Evolutionary conservation across 2,113 vertebrate species (phyloP).

Genomic region (Sciurus niger): DNA sequence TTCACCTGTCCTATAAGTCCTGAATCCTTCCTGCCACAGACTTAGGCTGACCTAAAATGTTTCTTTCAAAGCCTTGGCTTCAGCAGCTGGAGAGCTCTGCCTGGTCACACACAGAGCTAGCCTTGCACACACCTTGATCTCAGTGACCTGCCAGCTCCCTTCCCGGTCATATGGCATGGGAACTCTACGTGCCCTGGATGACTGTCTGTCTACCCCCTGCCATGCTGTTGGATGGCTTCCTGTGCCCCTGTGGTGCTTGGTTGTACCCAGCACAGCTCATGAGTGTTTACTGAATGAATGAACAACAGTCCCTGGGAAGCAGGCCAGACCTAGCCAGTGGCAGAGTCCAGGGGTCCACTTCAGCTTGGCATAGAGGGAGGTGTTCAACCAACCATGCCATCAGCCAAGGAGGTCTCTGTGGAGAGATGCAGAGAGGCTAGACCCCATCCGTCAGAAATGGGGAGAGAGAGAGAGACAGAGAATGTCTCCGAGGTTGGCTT

Average conservation of each 20-base stretch:
- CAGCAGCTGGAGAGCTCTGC: background rate
- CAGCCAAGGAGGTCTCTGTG: background rate
- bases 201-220: background rate
- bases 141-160: rapidly evolving
- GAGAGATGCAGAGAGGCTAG: background rate
- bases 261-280: background rate
- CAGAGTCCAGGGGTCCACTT: too few relatives aligned
- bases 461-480: too few relatives aligned
- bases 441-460: rapidly evolving
- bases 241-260: background rate
- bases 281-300: background rate
- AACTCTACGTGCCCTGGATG: background rate
- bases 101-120: background rate
- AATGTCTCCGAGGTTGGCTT: background rate
- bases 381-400: rapidly evolving
- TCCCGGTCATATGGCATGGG: background rate
- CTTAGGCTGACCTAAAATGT: background rate
- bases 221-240: rapidly evolving
- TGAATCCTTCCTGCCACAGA: background rate
- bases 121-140: too few relatives aligned
- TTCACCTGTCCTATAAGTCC: background rate
- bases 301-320: background rate
- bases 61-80: background rate
- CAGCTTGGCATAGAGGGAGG: background rate
- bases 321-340: too few relatives aligned